Base-by-base conservation (phyloP, 2,888 invertebrate genomes). In the Pheosia gnoma region DNA sequence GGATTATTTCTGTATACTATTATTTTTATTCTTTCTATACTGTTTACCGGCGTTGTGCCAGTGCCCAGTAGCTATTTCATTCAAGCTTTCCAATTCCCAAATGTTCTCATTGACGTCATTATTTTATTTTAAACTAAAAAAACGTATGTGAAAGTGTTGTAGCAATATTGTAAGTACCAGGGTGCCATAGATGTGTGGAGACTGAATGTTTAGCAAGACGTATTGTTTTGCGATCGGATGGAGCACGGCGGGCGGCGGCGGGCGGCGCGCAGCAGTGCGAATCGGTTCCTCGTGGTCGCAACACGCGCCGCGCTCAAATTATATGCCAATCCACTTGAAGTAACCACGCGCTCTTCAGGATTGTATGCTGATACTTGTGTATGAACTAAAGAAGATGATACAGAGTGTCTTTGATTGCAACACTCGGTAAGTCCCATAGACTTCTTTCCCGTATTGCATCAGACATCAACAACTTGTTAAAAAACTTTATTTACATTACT, bases 211-310 rank as follows among this genome's bases (percentile, higher is more conserved):
- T 47, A n/a, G 47, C 11, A 47, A 41, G 6, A 41, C 4, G 47
- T 47, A 63, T 60, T 59, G 58, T 49, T 54, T 43, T 36, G 54
- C 56, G 52, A 59, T 39, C 59, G 53, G 57, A 25, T 25, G 25
- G 25, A 25, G 25, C 25, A 25, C 25, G 43, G 10, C 9, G 9
- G 49, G 49, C 59, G 37, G 45, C 57, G 62, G 56, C 57, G 53
- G 60, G 54, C 56, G 55, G 54, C 56, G 59, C 66, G 58, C 66
- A 66, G 62, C 74, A 79, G 79, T 79, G 70, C 68, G 68, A 63
- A 60, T 67, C 59, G 52, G n/a, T 62, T 62, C 61, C 61, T 66
- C 77, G 72, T 36, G 55, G 68, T 58, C 58, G 68, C 37, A 60
- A 70, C 72, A 74, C 76, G 79, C 69, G 57, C 62, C 62, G 64